A percentile compares a stretch with the other conserved stretches of the same genome.
phyloP scores from a whole-genome alignment of 2,113 vertebrate genomes.

The Scortum barcoo region DNA sequence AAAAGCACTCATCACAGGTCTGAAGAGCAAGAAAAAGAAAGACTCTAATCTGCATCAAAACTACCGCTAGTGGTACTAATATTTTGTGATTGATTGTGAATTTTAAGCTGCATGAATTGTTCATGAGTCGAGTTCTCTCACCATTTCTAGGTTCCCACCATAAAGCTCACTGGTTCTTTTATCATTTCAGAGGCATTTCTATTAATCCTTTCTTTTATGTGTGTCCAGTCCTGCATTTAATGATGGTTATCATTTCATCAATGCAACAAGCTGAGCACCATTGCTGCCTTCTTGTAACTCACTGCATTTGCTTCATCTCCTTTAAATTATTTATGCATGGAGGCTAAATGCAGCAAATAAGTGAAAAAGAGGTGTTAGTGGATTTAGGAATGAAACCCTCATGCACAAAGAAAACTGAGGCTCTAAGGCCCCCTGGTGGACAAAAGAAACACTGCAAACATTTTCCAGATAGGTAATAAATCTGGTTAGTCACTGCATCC shows the following conservation, averaged over 20 bases:
- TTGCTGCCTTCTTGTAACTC: neutral
- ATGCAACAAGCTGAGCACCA: neutral
- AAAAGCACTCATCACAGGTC: neutral
- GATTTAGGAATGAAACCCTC: neutral
- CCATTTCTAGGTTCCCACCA: neutral
- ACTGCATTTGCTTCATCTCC: neutral
- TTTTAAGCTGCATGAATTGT: neutral
- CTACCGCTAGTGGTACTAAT: neutral
- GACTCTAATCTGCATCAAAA: neutral
- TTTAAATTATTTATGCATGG: conserved; percentile 5
- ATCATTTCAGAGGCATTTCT: neutral
- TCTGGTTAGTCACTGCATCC: no score
- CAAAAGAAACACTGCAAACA: neutral
- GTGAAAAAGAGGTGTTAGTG: neutral
- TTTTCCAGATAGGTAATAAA: neutral
- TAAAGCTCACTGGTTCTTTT: neutral
- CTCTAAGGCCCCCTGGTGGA: conserved; percentile 56
- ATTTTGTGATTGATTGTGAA: neutral
- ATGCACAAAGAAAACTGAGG: neutral
- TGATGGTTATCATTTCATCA: conserved; percentile 8
- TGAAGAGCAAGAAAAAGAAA: no score
- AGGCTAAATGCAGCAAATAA: neutral
- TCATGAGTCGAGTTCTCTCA: neutral
- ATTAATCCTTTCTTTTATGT: neutral
- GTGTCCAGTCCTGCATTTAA: neutral